phyloP scores from a whole-genome alignment of 2,888 invertebrate genomes.

The Aphodius granarius region DNA sequence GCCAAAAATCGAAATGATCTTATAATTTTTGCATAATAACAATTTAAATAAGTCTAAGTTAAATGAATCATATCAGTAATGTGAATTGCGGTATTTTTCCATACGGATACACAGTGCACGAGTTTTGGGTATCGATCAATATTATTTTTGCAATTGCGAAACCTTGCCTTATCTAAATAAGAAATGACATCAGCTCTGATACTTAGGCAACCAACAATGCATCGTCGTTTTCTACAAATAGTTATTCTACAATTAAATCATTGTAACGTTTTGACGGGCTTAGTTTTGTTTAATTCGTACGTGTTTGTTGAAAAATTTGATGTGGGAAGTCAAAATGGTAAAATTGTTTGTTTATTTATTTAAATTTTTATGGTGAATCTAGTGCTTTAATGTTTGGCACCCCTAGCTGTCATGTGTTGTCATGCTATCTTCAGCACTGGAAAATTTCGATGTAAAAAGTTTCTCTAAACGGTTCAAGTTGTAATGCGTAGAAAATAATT shows the following conservation, averaged over 20 bases:
- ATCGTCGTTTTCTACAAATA: neutral
- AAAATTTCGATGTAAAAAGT: constrained; percentile 43
- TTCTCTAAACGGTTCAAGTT: constrained; percentile 21
- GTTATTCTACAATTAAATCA: neutral
- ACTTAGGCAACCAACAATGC: neutral
- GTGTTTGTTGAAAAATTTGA: neutral
- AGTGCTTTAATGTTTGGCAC: constrained; percentile 13
- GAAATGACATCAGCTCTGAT: neutral
- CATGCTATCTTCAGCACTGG: constrained; percentile 42
- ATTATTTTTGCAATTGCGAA: neutral
- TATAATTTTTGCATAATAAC: neutral
- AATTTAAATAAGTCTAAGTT: neutral
- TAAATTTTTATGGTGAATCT: neutral
- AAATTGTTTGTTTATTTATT: neutral
- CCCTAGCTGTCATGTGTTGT: constrained; percentile 31
- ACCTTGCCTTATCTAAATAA: neutral
- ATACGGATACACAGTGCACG: neutral
- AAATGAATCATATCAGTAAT: neutral
- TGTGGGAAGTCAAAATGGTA: neutral
- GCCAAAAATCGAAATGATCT: neutral
- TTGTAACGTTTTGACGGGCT: neutral
- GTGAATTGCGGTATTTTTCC: neutral
- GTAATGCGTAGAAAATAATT: constrained; percentile 28
- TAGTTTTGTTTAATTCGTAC: neutral
- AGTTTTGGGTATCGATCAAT: neutral